These are phyloP conservation scores for Tetrao urogallus DNA, from an alignment of 2,113 vertebrate species.

Conservation along the genomic window DNA sequence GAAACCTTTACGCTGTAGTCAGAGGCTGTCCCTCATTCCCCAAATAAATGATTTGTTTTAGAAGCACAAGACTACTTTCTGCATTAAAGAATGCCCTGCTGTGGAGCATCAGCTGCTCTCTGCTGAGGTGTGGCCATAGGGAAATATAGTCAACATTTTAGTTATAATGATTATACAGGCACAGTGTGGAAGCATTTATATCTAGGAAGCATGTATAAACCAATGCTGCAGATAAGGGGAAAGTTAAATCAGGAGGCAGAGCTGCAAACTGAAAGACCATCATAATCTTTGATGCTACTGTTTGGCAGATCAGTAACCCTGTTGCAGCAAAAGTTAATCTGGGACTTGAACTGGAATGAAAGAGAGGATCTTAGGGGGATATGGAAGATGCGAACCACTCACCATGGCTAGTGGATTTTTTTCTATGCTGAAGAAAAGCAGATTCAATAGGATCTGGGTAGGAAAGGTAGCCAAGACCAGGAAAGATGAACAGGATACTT, in stretches of 20 bases:
- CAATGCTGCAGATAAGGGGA: not conserved
- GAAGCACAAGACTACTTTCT: not conserved
- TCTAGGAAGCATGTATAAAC: not conserved
- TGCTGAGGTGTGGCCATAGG: not conserved
- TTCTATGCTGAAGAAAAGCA: not conserved
- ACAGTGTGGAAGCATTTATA: not conserved
- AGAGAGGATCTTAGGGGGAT: not conserved
- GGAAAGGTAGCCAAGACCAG: not conserved
- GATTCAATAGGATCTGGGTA: not conserved
- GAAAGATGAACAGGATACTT: not conserved
- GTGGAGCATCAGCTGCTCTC: not conserved
- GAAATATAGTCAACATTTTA: not conserved
- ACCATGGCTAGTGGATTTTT: not conserved
- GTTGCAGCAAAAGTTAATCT: not conserved
- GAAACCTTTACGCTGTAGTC: not conserved
- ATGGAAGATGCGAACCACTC: not conserved
- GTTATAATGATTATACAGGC: not conserved
- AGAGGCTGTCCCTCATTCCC: not conserved
- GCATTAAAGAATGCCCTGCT: not conserved
- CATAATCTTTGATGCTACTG: not conserved
- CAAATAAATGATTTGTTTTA: not conserved
- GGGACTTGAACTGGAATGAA: not conserved
- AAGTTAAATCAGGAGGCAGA: not conserved
- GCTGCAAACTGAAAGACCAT: not conserved
- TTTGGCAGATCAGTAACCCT: not conserved